Evolutionary conservation across 2,113 vertebrate species (phyloP), one percentile per base, ranked within the genome.

Genomic region (Bubo bubo): DNA sequence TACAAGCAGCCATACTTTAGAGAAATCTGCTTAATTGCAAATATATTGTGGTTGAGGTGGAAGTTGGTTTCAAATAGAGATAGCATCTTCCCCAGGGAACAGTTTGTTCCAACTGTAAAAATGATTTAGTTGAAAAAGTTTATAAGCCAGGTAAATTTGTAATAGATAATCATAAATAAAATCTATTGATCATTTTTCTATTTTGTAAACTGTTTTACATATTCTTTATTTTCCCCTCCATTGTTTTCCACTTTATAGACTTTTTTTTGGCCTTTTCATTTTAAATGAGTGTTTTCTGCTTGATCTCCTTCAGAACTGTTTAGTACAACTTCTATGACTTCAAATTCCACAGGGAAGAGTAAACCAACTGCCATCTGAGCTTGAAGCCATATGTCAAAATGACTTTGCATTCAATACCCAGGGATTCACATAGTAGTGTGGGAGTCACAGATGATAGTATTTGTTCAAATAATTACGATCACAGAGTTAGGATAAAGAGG

Each of bases 361-460:
- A 95, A 97, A 97, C 62, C 55, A 95, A 97, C 94, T 87, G 55
- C 22, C 66, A 70, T 66, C 24, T 80, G 56, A 93, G n/a, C 56
- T 70, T 64, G 86, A 93, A 96, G 49, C 53, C 55, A 21, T 84
- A 68, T 77, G 70, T 91, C 34, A 80, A 88, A 97, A 90, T 0
- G 18, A 52, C 55, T 93, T 96, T 90, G 22, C 12, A 19, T 62
- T 79, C 26, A 90, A 3, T 81, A 73, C 15, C 14, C 32, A 82
- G 77, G 41, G 37, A 92, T 20, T 53, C 55, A 53, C 28, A 12
- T 67, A 68, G 72, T 28, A 79, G 8, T 34, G 72, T 53, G 16
- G 52, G 76, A 95, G 27, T 85, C 90, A 74, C 9, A 79, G 41
- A 55, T 58, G 13, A 72, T 26, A 58, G 28, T 53, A 82, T 79